Evolutionary conservation across 1,140 invertebrate species (phyloP).

Genomic region (Drosophila kurseongensis): DNA sequence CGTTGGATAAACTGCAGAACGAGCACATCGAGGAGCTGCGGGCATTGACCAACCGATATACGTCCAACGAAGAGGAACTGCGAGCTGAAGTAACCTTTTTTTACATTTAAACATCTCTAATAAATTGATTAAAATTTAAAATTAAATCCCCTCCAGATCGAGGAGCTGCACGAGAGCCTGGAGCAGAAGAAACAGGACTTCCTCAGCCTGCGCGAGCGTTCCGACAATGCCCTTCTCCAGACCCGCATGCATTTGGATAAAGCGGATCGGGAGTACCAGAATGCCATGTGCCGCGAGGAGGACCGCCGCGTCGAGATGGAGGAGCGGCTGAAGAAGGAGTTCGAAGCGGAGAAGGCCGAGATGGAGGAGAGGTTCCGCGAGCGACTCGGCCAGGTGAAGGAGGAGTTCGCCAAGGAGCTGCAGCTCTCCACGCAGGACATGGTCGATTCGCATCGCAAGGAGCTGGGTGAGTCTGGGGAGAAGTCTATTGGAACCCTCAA

Average conservation of each 20-base stretch:
- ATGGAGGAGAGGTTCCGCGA: conserved; percentile 83
- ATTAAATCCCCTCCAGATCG: conserved; percentile 84
- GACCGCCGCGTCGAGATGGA: conserved; percentile 84
- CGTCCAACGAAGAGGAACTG: conserved; percentile 86
- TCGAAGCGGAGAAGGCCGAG: conserved; percentile 74
- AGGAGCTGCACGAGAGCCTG: conserved; percentile 86
- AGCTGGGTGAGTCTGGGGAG: conserved; percentile 85
- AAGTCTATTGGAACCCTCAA: too few species aligned
- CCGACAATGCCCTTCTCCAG: conserved; percentile 76
- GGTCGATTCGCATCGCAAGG: conserved; percentile 86
- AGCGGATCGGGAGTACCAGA: conserved; percentile 85
- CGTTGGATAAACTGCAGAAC: conserved; percentile 85
- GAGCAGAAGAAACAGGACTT: conserved; percentile 86
- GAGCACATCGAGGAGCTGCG: conserved; percentile 85
- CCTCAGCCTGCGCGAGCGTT: conserved; percentile 71
- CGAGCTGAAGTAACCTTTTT: conserved; percentile 85
- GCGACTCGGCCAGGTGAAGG: conserved; percentile 77
- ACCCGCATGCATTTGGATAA: conserved; percentile 84
- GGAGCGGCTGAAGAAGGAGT: conserved; percentile 66
- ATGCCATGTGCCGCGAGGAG: conserved; percentile 86
- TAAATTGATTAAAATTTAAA: not conserved
- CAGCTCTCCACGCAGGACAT: conserved; percentile 85
- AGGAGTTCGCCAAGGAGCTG: conserved; percentile 82
- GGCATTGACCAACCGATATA: conserved; percentile 86
- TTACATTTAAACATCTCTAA: not conserved